phyloP scores from a whole-genome alignment of 2,797 vertebrate genomes.

The Acanthis flammea region DNA sequence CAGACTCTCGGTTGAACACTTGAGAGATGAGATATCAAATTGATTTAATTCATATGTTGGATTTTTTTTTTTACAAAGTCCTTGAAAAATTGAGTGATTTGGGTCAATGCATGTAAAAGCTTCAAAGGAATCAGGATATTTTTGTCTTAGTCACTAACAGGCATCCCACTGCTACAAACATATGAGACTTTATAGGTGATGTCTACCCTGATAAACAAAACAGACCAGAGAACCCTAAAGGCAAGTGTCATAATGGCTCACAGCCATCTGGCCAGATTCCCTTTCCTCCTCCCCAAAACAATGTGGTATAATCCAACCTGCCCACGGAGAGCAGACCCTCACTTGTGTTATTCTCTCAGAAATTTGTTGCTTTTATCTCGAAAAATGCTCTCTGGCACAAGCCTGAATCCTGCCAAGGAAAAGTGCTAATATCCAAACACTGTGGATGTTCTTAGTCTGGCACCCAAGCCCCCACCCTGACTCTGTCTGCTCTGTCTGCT shows the following conservation, averaged over 20 bases:
- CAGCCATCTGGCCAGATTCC: conserved; percentile 13
- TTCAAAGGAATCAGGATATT: conserved; percentile 37
- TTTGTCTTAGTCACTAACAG: conserved; percentile 31
- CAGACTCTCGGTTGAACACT: conserved; percentile 49
- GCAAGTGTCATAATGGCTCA: conserved; percentile 1
- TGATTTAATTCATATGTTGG: conserved; percentile 58
- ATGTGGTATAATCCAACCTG: background rate
- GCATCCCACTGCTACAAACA: conserved; percentile 32
- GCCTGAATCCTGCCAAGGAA: background rate
- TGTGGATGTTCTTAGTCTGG: background rate
- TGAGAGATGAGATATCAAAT: conserved; percentile 58
- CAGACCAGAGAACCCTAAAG: conserved; percentile 13
- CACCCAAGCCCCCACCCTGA: fast-evolving
- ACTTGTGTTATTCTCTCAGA: background rate
- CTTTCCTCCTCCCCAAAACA: background rate
- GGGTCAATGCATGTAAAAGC: conserved; percentile 25
- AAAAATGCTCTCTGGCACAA: background rate
- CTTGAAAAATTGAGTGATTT: conserved; percentile 31
- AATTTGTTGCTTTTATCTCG: background rate
- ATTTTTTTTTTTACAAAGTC: background rate
- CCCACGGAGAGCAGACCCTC: background rate
- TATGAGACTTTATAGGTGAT: conserved; percentile 41
- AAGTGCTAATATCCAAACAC: background rate
- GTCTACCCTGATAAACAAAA: conserved; percentile 41
- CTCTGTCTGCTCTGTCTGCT: background rate